These are phyloP conservation scores for Cotesia chilonis DNA, from an alignment of 1,140 invertebrate genomes.

Conservation along the genomic window DNA sequence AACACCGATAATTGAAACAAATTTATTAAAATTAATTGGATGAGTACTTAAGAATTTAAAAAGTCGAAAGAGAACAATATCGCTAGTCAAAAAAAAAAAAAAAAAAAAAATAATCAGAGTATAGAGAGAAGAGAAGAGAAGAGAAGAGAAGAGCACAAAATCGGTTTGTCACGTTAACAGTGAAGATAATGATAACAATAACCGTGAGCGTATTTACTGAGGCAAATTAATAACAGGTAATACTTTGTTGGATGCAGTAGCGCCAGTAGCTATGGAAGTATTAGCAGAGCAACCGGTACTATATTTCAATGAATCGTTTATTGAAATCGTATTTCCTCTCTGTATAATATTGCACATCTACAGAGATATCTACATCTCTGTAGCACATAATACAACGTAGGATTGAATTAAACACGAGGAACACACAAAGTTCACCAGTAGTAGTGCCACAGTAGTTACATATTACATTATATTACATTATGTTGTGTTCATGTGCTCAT, in stretches of 20 bases:
- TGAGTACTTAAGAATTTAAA: no score
- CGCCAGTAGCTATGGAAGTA: constrained; percentile 5
- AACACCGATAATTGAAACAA: no score
- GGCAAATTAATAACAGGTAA: constrained; percentile 22
- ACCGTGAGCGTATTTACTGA: constrained; percentile 2
- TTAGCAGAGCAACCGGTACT: not conserved
- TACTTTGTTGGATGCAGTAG: constrained; percentile 22
- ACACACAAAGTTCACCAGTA: not conserved
- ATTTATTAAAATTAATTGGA: no score
- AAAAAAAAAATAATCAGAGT: not conserved
- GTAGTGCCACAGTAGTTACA: not conserved
- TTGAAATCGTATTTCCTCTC: not conserved
- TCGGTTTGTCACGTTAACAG: constrained; percentile 10
- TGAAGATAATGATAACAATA: constrained; percentile 18
- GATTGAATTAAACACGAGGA: no score
- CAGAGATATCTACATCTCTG: no score
- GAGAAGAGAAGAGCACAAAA: not conserved
- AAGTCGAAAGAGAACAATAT: not conserved
- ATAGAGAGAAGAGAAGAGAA: not conserved
- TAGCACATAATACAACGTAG: not conserved
- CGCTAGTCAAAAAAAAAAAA: not conserved
- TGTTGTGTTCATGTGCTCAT: not conserved
- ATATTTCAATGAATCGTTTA: constrained; percentile 28
- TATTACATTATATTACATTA: not conserved
- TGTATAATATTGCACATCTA: no score